Evolutionary conservation across 1,140 invertebrate genomes (phyloP).

Genomic region (Drosophila tsacasi): DNA sequence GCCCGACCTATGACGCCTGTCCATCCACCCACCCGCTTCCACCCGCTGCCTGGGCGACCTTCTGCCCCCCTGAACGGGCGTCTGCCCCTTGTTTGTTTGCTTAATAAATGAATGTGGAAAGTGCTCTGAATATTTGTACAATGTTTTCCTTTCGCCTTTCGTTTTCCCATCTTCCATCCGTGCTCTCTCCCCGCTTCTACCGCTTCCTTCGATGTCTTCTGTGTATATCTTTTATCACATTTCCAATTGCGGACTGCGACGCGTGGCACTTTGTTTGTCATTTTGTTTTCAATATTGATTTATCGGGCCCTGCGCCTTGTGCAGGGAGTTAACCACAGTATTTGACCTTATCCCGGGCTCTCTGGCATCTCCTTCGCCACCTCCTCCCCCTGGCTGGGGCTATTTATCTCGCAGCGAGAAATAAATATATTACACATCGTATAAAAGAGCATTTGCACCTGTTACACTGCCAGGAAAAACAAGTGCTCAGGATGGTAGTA

Average conservation of each 20-base stretch:
- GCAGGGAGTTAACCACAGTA: constrained; percentile 58
- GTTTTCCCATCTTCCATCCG: not conserved
- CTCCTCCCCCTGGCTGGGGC: constrained; percentile 2
- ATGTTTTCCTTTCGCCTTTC: constrained; percentile 38
- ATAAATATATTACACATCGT: not conserved
- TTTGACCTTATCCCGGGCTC: constrained; percentile 51
- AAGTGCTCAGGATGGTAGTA: not conserved
- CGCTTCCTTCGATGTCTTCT: not conserved
- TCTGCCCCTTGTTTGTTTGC: constrained; percentile 53
- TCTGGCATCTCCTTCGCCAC: not conserved
- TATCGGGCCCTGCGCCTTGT: constrained; percentile 60
- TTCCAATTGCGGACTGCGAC: constrained; percentile 19
- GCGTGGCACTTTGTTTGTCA: constrained; percentile 57
- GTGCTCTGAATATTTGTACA: constrained; percentile 73
- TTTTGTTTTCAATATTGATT: constrained; percentile 67
- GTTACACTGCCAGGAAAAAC: not conserved
- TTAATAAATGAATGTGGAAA: constrained; percentile 70
- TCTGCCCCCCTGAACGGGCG: not conserved
- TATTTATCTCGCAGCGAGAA: constrained; percentile 43
- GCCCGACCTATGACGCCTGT: constrained; percentile 57
- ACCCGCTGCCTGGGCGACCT: constrained; percentile 13
- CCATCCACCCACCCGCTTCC: constrained; percentile 1
- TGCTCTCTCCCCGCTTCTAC: not conserved
- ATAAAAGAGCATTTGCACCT: constrained; percentile 18
- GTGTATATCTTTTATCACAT: constrained; percentile 34